Percentiles rank a stretch among this genome's conserved stretches.
Conservation (phyloP, 2,113 vertebrate species). For the Sakesphorus luctuosus region DNA sequence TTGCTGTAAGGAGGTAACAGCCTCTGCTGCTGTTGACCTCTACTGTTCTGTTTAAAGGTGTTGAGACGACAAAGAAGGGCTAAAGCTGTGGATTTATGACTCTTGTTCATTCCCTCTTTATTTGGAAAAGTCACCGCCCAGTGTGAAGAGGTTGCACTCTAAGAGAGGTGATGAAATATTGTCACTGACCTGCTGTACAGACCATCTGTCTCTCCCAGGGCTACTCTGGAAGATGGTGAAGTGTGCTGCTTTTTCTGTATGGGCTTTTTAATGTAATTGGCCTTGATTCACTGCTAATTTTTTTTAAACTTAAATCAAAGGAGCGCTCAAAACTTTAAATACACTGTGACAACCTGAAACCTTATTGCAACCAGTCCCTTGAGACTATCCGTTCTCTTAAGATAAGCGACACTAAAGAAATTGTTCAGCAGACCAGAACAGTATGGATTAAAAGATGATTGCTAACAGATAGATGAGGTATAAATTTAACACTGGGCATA, state of each 20-base stretch:
- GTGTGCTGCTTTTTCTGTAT: background rate
- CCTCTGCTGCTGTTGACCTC: background rate
- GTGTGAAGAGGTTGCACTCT: constrained; percentile 14
- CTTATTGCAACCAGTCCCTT: background rate
- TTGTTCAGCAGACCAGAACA: background rate
- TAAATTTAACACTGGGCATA: background rate
- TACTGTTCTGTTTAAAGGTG: background rate
- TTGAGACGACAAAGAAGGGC: background rate
- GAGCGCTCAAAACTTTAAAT: background rate
- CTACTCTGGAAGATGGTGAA: background rate
- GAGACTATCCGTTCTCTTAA: background rate
- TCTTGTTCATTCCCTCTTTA: constrained; percentile 8
- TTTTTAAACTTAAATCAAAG: background rate
- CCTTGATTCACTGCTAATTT: background rate
- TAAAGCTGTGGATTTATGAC: background rate
- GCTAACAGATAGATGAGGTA: background rate
- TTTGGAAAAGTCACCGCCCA: constrained; percentile 13
- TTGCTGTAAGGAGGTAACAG: background rate
- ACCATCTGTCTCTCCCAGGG: constrained; percentile 46
- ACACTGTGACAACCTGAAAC: background rate
- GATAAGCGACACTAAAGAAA: background rate
- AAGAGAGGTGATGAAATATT: constrained; percentile 45
- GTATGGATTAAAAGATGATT: constrained; percentile 16
- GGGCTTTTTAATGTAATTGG: background rate
- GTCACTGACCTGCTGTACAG: constrained; percentile 31